Percentiles rank a stretch among this genome's conserved stretches.
Evolutionary conservation across 2,888 invertebrate species (phyloP).

Genomic region (Erebia ligea): DNA sequence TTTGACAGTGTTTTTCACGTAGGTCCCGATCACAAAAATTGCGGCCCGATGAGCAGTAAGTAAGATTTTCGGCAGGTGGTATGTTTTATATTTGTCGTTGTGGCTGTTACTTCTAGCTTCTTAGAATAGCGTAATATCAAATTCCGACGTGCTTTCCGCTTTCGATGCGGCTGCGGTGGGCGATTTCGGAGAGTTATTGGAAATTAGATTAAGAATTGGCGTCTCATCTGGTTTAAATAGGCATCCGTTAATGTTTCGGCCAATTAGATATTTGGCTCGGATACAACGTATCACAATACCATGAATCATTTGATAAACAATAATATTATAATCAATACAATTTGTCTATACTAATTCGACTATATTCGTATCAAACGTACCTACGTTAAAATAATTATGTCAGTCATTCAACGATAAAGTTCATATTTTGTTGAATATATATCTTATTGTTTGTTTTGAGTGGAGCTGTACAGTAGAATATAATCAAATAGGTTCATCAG

Average conservation of each 20-base stretch:
- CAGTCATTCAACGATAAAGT: not conserved
- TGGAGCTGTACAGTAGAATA: conserved; percentile 38
- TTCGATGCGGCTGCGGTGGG: conserved; percentile 51
- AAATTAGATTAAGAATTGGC: conserved; percentile 46
- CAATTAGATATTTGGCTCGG: conserved; percentile 65
- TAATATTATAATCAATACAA: conserved; percentile 38
- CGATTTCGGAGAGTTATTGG: conserved; percentile 46
- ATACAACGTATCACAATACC: conserved; percentile 54
- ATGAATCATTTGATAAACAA: conserved; percentile 55
- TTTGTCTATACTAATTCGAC: conserved; percentile 31
- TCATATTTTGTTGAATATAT: not conserved
- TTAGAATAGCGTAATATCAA: conserved; percentile 55
- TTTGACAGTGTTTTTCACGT: conserved; percentile 82
- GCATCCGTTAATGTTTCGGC: conserved; percentile 56
- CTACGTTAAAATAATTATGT: not conserved
- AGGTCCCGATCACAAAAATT: conserved; percentile 83
- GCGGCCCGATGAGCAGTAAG: conserved; percentile 82
- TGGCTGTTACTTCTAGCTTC: conserved; percentile 74
- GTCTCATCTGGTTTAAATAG: conserved; percentile 49
- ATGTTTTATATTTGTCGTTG: conserved; percentile 68
- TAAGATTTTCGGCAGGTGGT: conserved; percentile 75
- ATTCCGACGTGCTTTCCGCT: conserved; percentile 61
- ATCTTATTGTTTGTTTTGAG: not conserved
- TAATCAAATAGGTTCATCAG: conserved; percentile 48
- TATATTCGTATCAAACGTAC: conserved; percentile 6